Conservation (phyloP, 2,888 invertebrate genomes). For the Lochmaea crataegi region DNA sequence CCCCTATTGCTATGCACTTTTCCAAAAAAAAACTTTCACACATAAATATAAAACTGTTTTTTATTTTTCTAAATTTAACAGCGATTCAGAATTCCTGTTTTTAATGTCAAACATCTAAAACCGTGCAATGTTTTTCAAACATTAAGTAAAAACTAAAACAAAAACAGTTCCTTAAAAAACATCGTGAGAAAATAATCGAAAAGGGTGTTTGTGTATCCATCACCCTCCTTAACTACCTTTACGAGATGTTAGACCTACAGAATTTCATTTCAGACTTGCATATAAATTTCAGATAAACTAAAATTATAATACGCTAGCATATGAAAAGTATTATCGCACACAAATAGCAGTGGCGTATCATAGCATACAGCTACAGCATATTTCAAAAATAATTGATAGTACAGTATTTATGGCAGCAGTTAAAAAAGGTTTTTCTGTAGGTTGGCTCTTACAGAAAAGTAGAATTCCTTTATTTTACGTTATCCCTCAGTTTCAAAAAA, state of each 20-base stretch:
- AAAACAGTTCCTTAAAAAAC: slow-evolving; percentile 43
- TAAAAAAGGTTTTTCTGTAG: background rate
- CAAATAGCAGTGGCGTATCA: background rate
- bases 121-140: slow-evolving; percentile 50
- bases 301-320: slow-evolving; percentile 43
- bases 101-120: slow-evolving; percentile 51
- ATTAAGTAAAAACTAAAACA: slow-evolving; percentile 44
- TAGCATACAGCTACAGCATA: too few relatives aligned
- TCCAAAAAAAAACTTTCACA: slow-evolving; percentile 35
- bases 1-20: background rate
- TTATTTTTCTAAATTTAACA: slow-evolving; percentile 41
- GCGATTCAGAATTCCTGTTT: slow-evolving; percentile 51
- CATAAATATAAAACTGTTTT: slow-evolving; percentile 45
- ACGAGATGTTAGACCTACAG: slow-evolving; percentile 14
- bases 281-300: slow-evolving; percentile 43
- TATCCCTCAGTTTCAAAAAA: too few relatives aligned
- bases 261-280: slow-evolving; percentile 16
- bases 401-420: too few relatives aligned
- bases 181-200: slow-evolving; percentile 40
- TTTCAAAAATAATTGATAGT: too few relatives aligned
- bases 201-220: slow-evolving; percentile 11
- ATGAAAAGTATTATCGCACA: slow-evolving; percentile 42
- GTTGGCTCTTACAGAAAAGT: too few relatives aligned
- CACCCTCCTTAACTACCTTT: slow-evolving; percentile 11
- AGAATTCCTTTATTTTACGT: too few relatives aligned